Conservation (phyloP, 2,113 vertebrate genomes). For the Percina caprodes region DNA sequence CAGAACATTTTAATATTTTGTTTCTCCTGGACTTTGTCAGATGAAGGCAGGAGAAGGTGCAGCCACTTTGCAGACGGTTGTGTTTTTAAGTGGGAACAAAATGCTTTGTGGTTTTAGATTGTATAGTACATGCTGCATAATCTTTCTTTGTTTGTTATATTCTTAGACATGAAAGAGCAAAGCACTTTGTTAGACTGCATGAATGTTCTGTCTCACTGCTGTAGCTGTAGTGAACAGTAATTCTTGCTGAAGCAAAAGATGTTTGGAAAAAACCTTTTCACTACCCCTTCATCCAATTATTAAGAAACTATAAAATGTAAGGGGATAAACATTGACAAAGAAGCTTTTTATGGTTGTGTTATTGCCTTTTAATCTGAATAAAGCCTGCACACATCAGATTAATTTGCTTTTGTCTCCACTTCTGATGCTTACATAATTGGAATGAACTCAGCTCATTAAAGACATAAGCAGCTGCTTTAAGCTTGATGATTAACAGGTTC, state of each 20-base stretch:
- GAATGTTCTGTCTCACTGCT: slow-evolving; percentile 21
- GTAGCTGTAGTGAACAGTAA: slow-evolving; percentile 34
- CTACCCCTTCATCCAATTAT: slow-evolving; percentile 27
- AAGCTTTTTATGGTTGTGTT: not conserved
- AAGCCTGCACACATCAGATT: not conserved
- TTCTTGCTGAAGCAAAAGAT: slow-evolving; percentile 10
- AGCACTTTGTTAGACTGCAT: slow-evolving; percentile 26
- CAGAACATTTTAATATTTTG: not conserved
- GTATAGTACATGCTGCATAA: slow-evolving; percentile 14
- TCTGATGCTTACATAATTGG: slow-evolving; percentile 49
- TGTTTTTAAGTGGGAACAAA: slow-evolving; percentile 22
- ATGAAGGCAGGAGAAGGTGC: slow-evolving; percentile 8
- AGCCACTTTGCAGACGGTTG: slow-evolving; percentile 21
- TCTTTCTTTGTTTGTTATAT: slow-evolving; percentile 33
- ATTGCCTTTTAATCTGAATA: slow-evolving; percentile 45
- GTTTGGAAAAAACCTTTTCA: not conserved
- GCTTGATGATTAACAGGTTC: slow-evolving; percentile 45
- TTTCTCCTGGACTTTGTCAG: not conserved
- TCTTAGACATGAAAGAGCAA: slow-evolving; percentile 42
- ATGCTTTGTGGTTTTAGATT: slow-evolving; percentile 25
- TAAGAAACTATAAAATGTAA: slow-evolving; percentile 3
- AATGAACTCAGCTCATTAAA: slow-evolving; percentile 52
- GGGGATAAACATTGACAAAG: slow-evolving; percentile 20
- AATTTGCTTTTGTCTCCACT: slow-evolving; percentile 32
- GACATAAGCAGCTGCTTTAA: slow-evolving; percentile 39